phyloP scores from a whole-genome alignment of 2,113 vertebrate genomes.

The Corythornis cristatus region DNA sequence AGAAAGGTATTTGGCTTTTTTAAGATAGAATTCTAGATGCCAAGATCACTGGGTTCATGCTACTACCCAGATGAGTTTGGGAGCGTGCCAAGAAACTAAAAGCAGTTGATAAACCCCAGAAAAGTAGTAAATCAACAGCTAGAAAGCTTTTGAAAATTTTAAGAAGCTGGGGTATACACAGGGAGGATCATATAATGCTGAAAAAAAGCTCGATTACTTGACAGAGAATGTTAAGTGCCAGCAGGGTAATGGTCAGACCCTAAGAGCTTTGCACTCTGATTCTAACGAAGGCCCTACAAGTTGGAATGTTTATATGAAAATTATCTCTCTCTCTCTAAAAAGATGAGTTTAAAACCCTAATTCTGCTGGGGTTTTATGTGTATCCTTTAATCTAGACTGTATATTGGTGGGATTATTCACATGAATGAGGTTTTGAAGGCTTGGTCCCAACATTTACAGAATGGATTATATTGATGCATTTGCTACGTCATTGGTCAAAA shows the following conservation, averaged over 20 bases:
- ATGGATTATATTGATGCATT: not conserved
- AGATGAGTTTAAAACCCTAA: not conserved
- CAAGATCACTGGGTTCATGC: conserved; percentile 56
- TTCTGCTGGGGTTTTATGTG: not conserved
- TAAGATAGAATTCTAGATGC: conserved; percentile 63
- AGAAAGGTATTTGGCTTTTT: conserved; percentile 63
- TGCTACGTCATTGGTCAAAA: not conserved
- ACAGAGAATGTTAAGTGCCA: not conserved
- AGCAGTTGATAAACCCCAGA: conserved; percentile 64
- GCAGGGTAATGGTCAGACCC: not conserved
- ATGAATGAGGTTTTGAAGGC: not conserved
- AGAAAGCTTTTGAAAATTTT: conserved; percentile 11
- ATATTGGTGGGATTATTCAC: not conserved
- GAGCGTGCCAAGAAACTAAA: conserved; percentile 63
- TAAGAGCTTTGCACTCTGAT: not conserved
- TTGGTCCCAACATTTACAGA: not conserved
- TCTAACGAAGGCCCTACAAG: not conserved
- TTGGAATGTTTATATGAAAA: not conserved
- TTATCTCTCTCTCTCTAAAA: not conserved
- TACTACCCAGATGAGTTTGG: conserved; percentile 63
- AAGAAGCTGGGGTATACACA: not conserved
- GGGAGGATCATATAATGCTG: not conserved
- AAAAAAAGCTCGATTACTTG: not conserved
- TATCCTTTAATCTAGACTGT: conserved; percentile 26
- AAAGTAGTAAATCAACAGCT: conserved; percentile 62